These are phyloP conservation scores for Escarpia spicata DNA, from an alignment of 2,888 invertebrate species.

Conservation along the genomic window DNA sequence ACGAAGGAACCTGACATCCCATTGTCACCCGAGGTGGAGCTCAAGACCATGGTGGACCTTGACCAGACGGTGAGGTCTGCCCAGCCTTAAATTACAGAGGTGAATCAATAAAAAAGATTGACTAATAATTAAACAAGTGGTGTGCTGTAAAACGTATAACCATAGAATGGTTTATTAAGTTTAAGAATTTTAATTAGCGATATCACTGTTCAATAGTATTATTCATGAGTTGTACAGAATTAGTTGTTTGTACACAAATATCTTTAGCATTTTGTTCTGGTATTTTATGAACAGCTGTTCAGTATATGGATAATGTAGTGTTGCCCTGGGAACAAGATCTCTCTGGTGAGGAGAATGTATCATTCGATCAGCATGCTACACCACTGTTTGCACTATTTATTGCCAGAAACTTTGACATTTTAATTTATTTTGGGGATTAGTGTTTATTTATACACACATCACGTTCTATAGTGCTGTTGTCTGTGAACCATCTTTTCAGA, in stretches of 20 bases:
- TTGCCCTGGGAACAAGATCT: slow-evolving; percentile 1
- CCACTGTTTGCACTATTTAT: slow-evolving; percentile 7
- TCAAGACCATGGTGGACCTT: slow-evolving; percentile 24
- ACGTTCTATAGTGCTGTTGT: neutral
- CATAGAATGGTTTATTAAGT: neutral
- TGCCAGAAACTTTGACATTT: too few species aligned
- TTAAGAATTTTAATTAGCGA: neutral
- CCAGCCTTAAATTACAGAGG: neutral
- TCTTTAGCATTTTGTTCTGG: neutral
- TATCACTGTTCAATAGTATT: neutral
- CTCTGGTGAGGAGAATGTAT: neutral
- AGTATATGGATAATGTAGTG: neutral
- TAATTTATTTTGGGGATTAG: neutral
- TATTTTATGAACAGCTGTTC: neutral
- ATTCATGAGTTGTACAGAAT: neutral
- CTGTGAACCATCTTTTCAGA: neutral
- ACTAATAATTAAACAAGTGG: neutral
- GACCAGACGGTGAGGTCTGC: slow-evolving; percentile 7
- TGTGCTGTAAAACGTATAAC: neutral
- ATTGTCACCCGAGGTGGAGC: slow-evolving; percentile 9
- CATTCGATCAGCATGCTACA: neutral
- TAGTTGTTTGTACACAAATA: neutral
- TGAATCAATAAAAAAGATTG: neutral
- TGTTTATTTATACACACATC: neutral
- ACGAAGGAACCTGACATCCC: slow-evolving; percentile 25